Evolutionary conservation across 2,797 vertebrate species (phyloP).

Genomic region (Antennarius maculatus): DNA sequence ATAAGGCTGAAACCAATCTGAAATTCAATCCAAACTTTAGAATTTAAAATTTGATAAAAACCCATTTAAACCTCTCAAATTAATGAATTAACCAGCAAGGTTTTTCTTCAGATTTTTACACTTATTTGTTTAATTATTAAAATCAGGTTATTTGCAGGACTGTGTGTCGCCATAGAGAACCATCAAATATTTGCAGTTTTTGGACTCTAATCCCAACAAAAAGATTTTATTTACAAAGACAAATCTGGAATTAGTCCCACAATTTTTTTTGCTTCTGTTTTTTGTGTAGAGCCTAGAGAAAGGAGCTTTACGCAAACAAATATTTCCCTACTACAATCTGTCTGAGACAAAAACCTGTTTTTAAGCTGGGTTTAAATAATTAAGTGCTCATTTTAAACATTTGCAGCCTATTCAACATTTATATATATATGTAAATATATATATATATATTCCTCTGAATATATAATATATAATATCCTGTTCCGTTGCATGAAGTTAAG

Average conservation of each 20-base stretch:
- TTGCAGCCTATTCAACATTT: not conserved
- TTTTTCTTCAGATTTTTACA: not conserved
- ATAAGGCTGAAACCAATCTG: constrained; percentile 28
- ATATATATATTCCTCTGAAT: no score
- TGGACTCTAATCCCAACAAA: constrained; percentile 14
- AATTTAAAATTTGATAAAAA: constrained; percentile 8
- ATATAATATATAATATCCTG: not conserved
- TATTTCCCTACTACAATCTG: constrained; percentile 43
- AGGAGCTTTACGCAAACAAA: constrained; percentile 40
- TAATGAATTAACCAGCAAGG: not conserved
- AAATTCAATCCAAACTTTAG: constrained; percentile 6
- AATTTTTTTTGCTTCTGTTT: not conserved
- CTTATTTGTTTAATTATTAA: not conserved
- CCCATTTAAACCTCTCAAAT: constrained; percentile 1
- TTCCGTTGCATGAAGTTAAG: constrained; percentile 31
- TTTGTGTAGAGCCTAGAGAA: constrained; percentile 29
- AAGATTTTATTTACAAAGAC: constrained; percentile 31
- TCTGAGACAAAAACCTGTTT: constrained; percentile 53
- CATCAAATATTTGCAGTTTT: constrained; percentile 20
- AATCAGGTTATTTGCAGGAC: constrained; percentile 2
- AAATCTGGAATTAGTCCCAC: not conserved
- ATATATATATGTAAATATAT: no score
- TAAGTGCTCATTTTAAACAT: constrained; percentile 16
- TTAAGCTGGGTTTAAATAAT: constrained; percentile 22
- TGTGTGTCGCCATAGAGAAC: constrained; percentile 14